Conservation (phyloP, 2,797 vertebrate genomes). For the Dryobates pubescens region DNA sequence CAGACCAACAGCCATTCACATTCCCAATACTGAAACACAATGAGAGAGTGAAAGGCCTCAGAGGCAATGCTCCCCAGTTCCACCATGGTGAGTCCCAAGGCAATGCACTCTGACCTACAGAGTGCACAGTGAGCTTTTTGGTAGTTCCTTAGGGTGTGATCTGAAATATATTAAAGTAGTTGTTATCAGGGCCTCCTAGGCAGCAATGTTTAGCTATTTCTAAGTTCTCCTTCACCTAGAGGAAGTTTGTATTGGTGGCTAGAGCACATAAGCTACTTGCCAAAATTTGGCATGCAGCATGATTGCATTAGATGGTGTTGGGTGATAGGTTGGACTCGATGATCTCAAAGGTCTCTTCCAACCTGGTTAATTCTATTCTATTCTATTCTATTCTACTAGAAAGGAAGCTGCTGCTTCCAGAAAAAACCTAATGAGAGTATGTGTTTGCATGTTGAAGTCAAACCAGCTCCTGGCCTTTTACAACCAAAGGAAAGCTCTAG, state of each 20-base stretch:
- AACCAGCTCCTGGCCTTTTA: background rate
- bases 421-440: background rate
- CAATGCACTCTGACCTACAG: background rate
- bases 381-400: no score
- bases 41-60: background rate
- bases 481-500: background rate
- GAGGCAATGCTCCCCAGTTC: accelerated
- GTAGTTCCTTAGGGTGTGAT: background rate
- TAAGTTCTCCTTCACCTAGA: background rate
- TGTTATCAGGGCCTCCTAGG: background rate
- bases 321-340: no score
- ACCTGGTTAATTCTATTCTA: no score
- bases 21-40: background rate
- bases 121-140: background rate
- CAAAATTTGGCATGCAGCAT: background rate
- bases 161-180: background rate
- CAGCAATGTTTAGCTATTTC: background rate
- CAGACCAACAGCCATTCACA: background rate
- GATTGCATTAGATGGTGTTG: no score
- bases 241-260: background rate
- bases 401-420: background rate
- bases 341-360: no score
- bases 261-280: background rate
- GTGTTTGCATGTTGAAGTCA: background rate
- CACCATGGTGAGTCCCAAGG: accelerated